phyloP scores from a whole-genome alignment of 2,888 invertebrate species.

The Apoderus coryli region DNA sequence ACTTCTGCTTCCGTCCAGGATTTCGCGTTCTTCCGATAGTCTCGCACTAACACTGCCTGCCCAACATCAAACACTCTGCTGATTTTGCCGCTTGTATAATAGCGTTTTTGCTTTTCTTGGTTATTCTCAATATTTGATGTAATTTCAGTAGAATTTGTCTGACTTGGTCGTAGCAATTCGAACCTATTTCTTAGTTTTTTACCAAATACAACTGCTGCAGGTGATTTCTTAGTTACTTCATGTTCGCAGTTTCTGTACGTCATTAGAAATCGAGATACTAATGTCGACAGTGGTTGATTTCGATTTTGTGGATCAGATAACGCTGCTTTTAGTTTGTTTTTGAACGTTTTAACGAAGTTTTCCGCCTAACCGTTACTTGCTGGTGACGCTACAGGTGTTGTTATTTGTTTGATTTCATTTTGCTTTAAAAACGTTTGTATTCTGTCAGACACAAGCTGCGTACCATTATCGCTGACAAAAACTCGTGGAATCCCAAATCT shows the following conservation, averaged over 20 bases:
- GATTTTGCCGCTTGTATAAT: too few species aligned
- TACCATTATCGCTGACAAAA: neutral
- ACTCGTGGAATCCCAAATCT: neutral
- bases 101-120: too few species aligned
- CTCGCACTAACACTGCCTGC: too few species aligned
- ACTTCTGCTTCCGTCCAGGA: too few species aligned
- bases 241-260: neutral
- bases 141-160: too few species aligned
- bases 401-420: slow-evolving; percentile 1
- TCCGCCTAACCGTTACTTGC: neutral
- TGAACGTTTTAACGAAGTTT: slow-evolving; percentile 1
- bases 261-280: neutral
- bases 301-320: neutral
- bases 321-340: neutral
- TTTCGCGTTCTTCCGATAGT: too few species aligned
- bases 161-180: too few species aligned
- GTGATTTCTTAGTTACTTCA: neutral
- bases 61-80: too few species aligned
- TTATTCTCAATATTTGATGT: too few species aligned
- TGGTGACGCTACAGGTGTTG: neutral
- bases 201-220: too few species aligned
- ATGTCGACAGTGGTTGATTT: neutral
- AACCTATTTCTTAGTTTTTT: too few species aligned
- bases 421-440: slow-evolving; percentile 1
- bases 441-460: neutral